A percentile compares a stretch with the other conserved stretches of the same genome.
These are phyloP conservation scores for Conomelus anceps DNA, from an alignment of 2,888 invertebrate species.

Conservation along the genomic window DNA sequence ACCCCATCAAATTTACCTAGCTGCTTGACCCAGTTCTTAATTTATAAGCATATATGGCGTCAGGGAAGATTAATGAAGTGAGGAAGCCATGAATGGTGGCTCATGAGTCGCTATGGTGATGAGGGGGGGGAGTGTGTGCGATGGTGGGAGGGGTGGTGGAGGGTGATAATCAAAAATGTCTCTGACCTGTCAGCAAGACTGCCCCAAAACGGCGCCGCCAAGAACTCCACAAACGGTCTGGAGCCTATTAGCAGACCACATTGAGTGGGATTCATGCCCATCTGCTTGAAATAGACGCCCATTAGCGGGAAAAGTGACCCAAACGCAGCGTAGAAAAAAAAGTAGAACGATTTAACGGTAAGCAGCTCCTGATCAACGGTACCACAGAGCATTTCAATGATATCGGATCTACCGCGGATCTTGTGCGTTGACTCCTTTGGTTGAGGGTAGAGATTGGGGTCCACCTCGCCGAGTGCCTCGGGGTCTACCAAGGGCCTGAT, in stretches of 20 bases:
- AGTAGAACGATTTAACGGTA: constrained; percentile 95
- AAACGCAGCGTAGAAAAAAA: constrained; percentile 98
- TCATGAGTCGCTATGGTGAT: not conserved
- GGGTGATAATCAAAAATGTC: not conserved
- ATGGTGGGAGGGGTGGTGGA: not conserved
- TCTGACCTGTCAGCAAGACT: constrained; percentile 77
- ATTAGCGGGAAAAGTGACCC: constrained; percentile 96
- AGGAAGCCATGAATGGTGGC: not conserved
- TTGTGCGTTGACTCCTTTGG: constrained; percentile 86
- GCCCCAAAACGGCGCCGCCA: constrained; percentile 97
- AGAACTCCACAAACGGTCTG: constrained; percentile 93
- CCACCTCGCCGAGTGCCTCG: constrained; percentile 77
- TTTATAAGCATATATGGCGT: not conserved
- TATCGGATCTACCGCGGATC: constrained; percentile 77
- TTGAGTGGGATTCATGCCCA: constrained; percentile 97
- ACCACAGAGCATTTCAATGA: constrained; percentile 75
- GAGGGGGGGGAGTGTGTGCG: not conserved
- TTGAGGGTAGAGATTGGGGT: constrained; percentile 68
- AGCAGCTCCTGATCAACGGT: constrained; percentile 84
- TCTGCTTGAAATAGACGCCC: constrained; percentile 99
- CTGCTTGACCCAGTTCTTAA: not conserved
- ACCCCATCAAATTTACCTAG: not conserved
- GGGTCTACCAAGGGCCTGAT: constrained; percentile 72
- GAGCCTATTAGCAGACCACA: constrained; percentile 91
- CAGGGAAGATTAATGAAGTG: not conserved